Base-by-base conservation (phyloP, 2,888 invertebrate genomes). In the Coronaproctus castanopsis region DNA sequence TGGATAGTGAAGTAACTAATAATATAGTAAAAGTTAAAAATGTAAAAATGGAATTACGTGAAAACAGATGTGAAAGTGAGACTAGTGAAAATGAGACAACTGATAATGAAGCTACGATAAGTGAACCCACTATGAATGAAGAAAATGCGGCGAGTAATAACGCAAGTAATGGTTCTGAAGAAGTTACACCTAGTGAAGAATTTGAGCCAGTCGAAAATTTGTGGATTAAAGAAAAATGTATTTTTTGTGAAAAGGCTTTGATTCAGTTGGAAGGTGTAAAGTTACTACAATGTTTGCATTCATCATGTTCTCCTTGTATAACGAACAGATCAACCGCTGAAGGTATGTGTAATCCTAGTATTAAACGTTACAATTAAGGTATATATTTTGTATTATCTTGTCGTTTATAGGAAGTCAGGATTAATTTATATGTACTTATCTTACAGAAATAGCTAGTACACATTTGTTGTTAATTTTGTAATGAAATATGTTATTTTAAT, bases 231-330 rank as follows among this genome's bases (percentile, higher is more conserved):
- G 57, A 63, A 5, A 75, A 75, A 64, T 76, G 76, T 65, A 69
- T 73, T 8, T 72, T 74, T 62, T 76, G 76, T 63, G 67, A 67
- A 23, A 71, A 72, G 63, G 66, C 66, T 21, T 72, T 83, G 56
- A 74, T 74, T 51, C 70, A 74, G 49, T 74, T 71, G 51, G 80
- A 81, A 68, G 76, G 78, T 54, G 87, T 90, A 48, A 88, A 87
- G 74, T 76, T 91, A 62, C 75, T 92, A 69, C 88, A 88, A 73
- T 92, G 91, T 71, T 77, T 92, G 65, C 91, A 92, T 72, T 85
- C 88, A 57, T 81, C 85, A 62, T 92, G 91, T 71, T 36, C 36
- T 36, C 36, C 36, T 36, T 36, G 36, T 36, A 36, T 36, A 36
- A 77, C 36, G 14, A 36, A 14, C 14, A 36, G 36, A 36, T 5